A percentile compares a stretch with the other conserved stretches of the same genome.
These are phyloP conservation scores for Upupa epops DNA, from an alignment of 2,113 vertebrate species.

Conservation along the genomic window DNA sequence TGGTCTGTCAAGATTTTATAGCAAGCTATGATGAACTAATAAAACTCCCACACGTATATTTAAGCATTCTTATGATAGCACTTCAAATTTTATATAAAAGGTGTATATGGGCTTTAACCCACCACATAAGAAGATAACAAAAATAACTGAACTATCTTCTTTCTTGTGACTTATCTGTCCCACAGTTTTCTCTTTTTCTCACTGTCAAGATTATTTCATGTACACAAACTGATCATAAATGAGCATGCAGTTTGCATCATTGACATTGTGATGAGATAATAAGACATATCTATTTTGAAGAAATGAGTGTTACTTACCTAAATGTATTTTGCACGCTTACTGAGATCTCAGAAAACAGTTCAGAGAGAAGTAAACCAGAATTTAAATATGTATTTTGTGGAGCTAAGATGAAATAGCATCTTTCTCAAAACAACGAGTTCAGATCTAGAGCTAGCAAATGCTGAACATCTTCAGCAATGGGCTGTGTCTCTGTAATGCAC, in stretches of 20 bases:
- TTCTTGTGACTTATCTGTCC: not conserved
- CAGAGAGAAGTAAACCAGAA: constrained; percentile 3
- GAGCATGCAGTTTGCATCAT: constrained; percentile 1
- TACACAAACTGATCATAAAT: constrained; percentile 10
- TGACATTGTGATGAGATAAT: not conserved
- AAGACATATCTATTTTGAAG: not conserved
- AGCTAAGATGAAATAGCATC: not conserved
- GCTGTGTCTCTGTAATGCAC: not conserved
- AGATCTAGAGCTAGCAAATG: not conserved
- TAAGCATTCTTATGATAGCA: not conserved
- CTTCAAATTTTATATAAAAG: not conserved
- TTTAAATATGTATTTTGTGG: constrained; percentile 10
- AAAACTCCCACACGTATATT: not conserved
- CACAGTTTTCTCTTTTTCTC: not conserved
- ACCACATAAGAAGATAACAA: not conserved
- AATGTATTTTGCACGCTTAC: not conserved
- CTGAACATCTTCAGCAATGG: not conserved
- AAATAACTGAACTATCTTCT: not conserved
- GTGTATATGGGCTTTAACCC: not conserved
- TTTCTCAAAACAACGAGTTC: not conserved
- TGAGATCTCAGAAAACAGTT: constrained; percentile 16
- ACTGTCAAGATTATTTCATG: not conserved
- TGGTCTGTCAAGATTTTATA: not conserved
- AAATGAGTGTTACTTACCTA: not conserved
- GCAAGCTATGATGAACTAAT: not conserved